Evolutionary conservation across 2,113 vertebrate species (phyloP).

Genomic region (Puffinus mauretanicus): DNA sequence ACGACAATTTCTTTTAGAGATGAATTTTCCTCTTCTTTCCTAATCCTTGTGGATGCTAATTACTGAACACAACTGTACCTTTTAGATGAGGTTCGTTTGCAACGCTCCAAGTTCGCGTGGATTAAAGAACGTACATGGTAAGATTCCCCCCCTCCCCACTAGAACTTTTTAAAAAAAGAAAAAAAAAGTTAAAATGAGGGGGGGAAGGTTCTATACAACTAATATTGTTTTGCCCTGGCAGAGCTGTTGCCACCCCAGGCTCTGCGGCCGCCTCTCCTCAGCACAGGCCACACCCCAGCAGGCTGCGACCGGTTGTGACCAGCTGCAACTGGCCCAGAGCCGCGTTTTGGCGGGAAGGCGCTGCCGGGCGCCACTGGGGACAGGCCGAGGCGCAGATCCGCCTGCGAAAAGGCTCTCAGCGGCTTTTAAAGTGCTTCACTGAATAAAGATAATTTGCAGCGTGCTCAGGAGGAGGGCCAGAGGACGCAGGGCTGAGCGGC

Average conservation of each 20-base stretch:
- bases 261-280: background rate
- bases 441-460: no score
- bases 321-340: background rate
- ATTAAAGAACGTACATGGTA: background rate
- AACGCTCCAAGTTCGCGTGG: background rate
- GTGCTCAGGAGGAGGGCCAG: background rate
- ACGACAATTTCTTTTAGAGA: background rate
- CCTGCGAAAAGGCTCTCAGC: background rate
- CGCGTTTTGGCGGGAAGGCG: background rate
- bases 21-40: background rate
- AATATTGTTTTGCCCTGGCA: fast-evolving
- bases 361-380: background rate
- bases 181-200: no score
- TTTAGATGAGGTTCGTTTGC: background rate
- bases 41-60: background rate
- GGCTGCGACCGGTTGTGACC: background rate
- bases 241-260: no score
- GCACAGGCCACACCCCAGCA: no score
- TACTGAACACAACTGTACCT: background rate
- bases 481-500: background rate
- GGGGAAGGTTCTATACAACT: no score
- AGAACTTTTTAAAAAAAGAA: background rate
- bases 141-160: background rate
- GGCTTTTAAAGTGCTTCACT: no score
- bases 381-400: background rate